phyloP scores from a whole-genome alignment of 2,113 vertebrate genomes.

The Suricata suricatta region DNA sequence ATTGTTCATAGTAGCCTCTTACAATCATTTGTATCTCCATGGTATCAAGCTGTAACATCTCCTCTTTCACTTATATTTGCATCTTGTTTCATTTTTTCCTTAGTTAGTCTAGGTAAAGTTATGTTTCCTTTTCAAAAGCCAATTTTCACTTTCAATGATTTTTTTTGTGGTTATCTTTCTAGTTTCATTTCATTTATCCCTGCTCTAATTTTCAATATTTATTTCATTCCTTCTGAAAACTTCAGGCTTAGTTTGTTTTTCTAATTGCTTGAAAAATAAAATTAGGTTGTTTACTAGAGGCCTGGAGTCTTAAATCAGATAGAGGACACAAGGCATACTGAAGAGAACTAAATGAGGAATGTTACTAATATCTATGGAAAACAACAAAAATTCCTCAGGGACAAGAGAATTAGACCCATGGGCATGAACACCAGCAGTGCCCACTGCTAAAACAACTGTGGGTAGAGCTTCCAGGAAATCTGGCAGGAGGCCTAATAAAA shows the following conservation, averaged over 20 bases:
- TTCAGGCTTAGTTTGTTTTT: neutral
- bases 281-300: conserved; percentile 10
- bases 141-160: neutral
- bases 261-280: neutral
- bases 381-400: neutral
- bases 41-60: neutral
- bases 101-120: neutral
- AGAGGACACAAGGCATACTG: neutral
- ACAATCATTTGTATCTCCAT: neutral
- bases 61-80: neutral
- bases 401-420: neutral
- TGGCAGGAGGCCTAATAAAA: conserved; percentile 43
- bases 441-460: neutral
- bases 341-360: neutral
- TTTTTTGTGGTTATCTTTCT: neutral
- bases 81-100: neutral
- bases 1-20: neutral
- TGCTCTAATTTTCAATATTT: neutral
- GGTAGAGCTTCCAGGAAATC: conserved; percentile 19
- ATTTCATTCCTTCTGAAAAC: neutral
- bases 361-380: neutral
- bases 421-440: neutral
- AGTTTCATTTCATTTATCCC: neutral
- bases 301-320: neutral
- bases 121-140: neutral